Evolutionary conservation across 1,140 invertebrate species (phyloP).

Genomic region (Trichogramma pretiosum): DNA sequence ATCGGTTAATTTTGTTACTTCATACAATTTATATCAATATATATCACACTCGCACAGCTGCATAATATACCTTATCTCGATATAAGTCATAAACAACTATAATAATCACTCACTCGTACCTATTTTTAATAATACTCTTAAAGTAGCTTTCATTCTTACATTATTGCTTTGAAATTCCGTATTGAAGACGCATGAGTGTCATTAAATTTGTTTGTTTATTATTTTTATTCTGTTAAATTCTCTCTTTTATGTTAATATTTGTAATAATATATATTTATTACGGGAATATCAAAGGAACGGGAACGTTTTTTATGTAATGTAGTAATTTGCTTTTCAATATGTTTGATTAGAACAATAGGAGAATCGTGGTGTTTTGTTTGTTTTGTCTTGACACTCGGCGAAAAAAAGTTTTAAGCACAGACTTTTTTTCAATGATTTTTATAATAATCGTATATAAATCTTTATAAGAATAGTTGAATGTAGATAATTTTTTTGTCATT

Average conservation of each 20-base stretch:
- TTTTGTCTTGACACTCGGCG: neutral
- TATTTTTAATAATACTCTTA: slow-evolving; percentile 17
- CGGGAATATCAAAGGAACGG: slow-evolving; percentile 5
- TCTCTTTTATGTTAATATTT: neutral
- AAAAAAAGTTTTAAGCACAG: slow-evolving; percentile 7
- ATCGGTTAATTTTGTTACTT: slow-evolving; percentile 21
- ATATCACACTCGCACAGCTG: neutral
- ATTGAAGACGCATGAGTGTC: slow-evolving; percentile 33
- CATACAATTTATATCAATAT: slow-evolving; percentile 21
- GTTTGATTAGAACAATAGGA: too few species aligned
- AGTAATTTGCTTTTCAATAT: neutral
- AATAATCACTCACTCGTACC: slow-evolving; percentile 1
- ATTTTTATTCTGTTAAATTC: neutral
- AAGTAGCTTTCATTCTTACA: slow-evolving; percentile 24
- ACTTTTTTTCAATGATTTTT: slow-evolving; percentile 1
- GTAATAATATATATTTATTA: too few species aligned
- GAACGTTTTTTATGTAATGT: slow-evolving; percentile 3
- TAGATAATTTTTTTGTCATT: too few species aligned
- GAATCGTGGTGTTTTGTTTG: slow-evolving; percentile 3
- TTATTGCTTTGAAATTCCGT: slow-evolving; percentile 46
- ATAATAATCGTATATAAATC: slow-evolving; percentile 14
- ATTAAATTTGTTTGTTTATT: slow-evolving; percentile 10
- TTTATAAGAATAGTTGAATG: slow-evolving; percentile 19
- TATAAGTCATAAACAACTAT: too few species aligned
- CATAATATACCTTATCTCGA: too few species aligned